Conservation (phyloP, 2,113 vertebrate genomes). For the Azemiops feae region DNA sequence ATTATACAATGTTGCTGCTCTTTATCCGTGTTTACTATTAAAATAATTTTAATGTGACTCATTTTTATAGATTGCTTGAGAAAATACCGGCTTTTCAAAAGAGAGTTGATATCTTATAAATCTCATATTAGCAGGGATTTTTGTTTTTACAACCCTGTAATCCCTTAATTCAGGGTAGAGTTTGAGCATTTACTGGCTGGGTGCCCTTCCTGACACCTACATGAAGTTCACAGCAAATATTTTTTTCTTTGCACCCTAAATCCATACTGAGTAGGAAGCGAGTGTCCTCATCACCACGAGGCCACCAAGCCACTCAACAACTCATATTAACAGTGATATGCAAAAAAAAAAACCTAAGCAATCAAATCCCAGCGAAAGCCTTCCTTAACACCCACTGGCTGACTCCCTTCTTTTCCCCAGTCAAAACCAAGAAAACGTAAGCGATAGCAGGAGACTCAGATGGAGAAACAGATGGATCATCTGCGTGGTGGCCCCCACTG, state of each 20-base stretch:
- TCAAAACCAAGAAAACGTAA: conserved; percentile 48
- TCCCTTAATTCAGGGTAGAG: not conserved
- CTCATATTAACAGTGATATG: not conserved
- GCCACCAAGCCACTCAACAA: not conserved
- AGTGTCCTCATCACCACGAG: not conserved
- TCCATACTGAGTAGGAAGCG: not conserved
- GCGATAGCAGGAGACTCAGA: conserved; percentile 44
- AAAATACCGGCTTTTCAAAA: not conserved
- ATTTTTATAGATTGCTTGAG: not conserved
- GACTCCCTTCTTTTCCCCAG: not conserved
- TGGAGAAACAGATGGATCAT: conserved; percentile 52
- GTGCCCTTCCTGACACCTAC: not conserved
- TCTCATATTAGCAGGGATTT: not conserved
- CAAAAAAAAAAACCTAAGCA: not conserved
- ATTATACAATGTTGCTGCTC: not conserved
- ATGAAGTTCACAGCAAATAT: not conserved
- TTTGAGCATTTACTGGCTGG: not conserved
- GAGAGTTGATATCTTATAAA: not conserved
- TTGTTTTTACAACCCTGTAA: not conserved
- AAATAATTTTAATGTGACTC: not conserved
- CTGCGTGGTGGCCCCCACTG: conserved; percentile 53
- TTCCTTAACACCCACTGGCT: not conserved
- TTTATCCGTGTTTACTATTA: not conserved
- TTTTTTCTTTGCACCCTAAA: not conserved
- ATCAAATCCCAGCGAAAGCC: not conserved